Evolutionary conservation across 2,888 invertebrate species (phyloP), one percentile per base, ranked within the genome.

Genomic region (Athetis lepigone): DNA sequence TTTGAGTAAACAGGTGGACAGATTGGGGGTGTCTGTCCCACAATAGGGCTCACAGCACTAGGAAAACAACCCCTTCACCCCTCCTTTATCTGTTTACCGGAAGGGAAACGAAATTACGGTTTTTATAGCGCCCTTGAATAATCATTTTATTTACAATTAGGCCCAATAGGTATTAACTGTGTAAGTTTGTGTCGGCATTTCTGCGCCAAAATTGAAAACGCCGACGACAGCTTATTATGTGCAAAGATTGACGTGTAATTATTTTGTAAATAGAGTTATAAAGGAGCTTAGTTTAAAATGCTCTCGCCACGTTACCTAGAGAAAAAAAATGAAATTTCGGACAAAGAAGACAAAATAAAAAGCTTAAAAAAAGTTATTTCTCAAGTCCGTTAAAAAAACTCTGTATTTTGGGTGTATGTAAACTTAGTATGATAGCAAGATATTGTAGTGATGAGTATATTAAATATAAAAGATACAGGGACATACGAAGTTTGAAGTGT

Each of bases 1-100:
- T 62, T 70, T 56, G 57, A n/a, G 72, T 71, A 80, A 81, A 79
- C 79, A 72, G 68, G 68, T 71, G 61, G 64, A 43, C 29, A 55
- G 25, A 23, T n/a, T 66, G 49, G 39, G 52, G 40, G 39, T 42
- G n/a, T n/a, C n/a, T 57, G 29, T 23, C 40, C 36, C 45, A 29
- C 33, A 46, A 64, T 47, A 25, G 16, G 58, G 40, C 54, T 54
- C 62, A 52, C 29, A 27, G 19, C 18, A 29, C 29, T 61, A 36
- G 36, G 56, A 58, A 78, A 71, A 75, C 79, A 75, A 47, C 56
- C 16, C n/a, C 33, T 33, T 29, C 9, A n/a, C 18, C 21, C 37
- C 39, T 43, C 52, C 56, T 47, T 39, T 68, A 25, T 71, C 79
- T 68, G 59, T 33, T 33, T 33, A 33, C 49, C 43, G 37, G 57